Evolutionary conservation across 2,888 invertebrate species (phyloP), one percentile per base, ranked within the genome.

Genomic region (Petrophora chlorosata): DNA sequence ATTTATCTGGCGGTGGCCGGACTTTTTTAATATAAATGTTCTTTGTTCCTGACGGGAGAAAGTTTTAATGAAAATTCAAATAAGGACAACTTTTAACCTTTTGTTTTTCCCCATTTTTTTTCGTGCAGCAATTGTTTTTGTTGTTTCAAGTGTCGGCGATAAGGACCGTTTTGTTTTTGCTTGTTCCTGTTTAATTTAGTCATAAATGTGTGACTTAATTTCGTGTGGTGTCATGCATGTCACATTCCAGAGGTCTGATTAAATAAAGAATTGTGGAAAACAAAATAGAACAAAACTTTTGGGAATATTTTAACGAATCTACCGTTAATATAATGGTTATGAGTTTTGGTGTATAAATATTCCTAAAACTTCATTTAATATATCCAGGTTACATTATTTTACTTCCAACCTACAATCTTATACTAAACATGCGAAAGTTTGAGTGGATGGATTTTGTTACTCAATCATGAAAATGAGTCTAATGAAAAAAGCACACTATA

Each of bases 1-100:
- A 90, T 87, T 87, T 88, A 90, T 89, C 89, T 87, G 87, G 84
- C 86, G 83, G 81, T 73, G 80, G 82, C 76, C 76, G 76, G 88
- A 90, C 82, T 90, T 90, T 90, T 90, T 90, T 90, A 90, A 90
- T 90, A 90, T 90, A 89, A 90, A 89, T 88, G 89, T 90, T 90
- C 90, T 90, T 90, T 90, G 90, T 89, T 87, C 86, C 78, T 88
- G 89, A 88, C 84, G 82, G 83, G 82, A 76, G 76, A 85, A 85
- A 85, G 80, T 85, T 85, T 85, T 85, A 85, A 85, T 85, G 85
- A 85, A 85, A 85, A 85, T 85, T 85, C 84, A 85, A 84, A 85
- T 84, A 85, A 85, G 84, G 84, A 83, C 82, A 81, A 84, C 82
- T 82, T 82, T 82, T 74, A 77, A 81, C 82, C 82, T 81, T 83